Base-by-base conservation (phyloP, 2,113 vertebrate genomes). In the Piaya cayana region DNA sequence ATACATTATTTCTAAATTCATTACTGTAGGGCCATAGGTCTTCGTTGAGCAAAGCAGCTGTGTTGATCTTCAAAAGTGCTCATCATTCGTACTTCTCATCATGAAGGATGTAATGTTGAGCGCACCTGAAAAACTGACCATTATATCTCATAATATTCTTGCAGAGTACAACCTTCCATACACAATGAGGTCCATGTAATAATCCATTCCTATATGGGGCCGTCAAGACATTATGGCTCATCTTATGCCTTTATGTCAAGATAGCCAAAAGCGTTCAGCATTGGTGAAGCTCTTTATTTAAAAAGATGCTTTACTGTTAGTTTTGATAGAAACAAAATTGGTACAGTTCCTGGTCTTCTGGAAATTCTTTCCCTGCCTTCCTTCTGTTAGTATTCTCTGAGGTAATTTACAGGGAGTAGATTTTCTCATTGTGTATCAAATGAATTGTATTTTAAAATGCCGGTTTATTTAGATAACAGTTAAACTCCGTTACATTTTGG, bases 401-500 rank as follows among this genome's bases (percentile, higher is more conserved):
- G 21, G 25, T 52, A 82, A 27, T 47, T 75, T 50, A 42, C 37
- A 60, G 12, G 36, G 36, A 64, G 20, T 29, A 59, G 21, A 43
- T 29, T 16, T 72, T 75, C 52, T 92, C 22, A 8, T 36, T 7
- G 2, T 27, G 8, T 53, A 84, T 50, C 37, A 70, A 70, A 21
- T 72, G 39, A 85, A 85, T 32, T 84, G 39, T 50, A 27, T 84
- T 94, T 95, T 74, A 67, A 92, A 89, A 79, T 58, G 37, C n/a
- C 26, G 16, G 34, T 55, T 90, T 52, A 29, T 56, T 93, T 85
- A 86, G 17, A 26, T 67, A 72, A 70, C 34, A 68, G 47, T 16
- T 49, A 14, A 19, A 58, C 63, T 95, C 29, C 32, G 27, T 9
- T 85, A 50, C n/a, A 86, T 60, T 92, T 82, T 85, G 30, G 90